These are phyloP conservation scores for Molorchus minor DNA, from an alignment of 2,888 invertebrate genomes.

Conservation along the genomic window DNA sequence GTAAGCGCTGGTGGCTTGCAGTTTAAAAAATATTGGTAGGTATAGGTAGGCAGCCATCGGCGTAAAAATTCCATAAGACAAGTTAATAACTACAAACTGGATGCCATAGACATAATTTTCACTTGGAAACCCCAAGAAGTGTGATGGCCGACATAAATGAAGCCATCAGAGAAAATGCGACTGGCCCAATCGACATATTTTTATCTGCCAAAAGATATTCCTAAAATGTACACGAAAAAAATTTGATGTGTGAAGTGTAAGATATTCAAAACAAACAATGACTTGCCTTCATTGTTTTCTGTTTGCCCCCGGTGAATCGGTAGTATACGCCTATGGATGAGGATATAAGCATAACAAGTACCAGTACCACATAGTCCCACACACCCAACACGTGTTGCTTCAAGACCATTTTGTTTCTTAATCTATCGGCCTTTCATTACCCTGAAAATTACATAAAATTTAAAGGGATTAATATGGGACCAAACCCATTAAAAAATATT, in stretches of 20 bases:
- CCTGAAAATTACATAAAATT: constrained; percentile 7
- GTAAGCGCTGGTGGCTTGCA: constrained; percentile 87
- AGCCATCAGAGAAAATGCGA: constrained; percentile 91
- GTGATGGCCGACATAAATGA: constrained; percentile 93
- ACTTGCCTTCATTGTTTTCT: constrained; percentile 80
- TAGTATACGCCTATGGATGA: constrained; percentile 85
- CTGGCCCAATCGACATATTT: constrained; percentile 81
- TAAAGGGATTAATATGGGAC: neutral
- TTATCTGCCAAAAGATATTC: constrained; percentile 86
- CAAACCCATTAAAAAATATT: neutral
- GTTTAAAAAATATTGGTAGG: constrained; percentile 85
- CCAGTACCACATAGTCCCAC: constrained; percentile 82
- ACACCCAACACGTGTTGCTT: constrained; percentile 64
- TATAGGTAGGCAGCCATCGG: constrained; percentile 81
- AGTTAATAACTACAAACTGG: constrained; percentile 80
- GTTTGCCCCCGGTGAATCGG: constrained; percentile 84
- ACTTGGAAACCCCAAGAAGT: constrained; percentile 85
- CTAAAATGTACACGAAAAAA: constrained; percentile 61
- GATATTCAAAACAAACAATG: too few relatives aligned
- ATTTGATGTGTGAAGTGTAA: constrained; percentile 2
- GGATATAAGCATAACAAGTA: constrained; percentile 74
- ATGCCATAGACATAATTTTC: constrained; percentile 88
- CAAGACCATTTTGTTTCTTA: constrained; percentile 30
- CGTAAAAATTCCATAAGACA: constrained; percentile 79
- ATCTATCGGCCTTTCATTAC: neutral